Evolutionary conservation across 2,888 invertebrate species (phyloP), one percentile per base, ranked within the genome.

Genomic region (Terebella lapidaria): DNA sequence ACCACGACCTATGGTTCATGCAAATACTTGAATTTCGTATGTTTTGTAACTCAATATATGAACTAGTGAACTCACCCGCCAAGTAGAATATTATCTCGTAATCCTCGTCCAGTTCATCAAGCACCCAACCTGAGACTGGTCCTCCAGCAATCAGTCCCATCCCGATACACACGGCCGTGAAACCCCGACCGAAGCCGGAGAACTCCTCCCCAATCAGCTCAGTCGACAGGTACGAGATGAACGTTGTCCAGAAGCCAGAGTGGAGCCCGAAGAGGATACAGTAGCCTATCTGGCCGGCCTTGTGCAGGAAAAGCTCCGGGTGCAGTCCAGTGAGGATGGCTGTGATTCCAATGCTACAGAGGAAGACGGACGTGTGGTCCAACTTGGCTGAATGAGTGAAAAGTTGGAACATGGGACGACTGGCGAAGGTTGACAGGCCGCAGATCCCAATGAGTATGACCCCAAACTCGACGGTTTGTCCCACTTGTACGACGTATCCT

Each of bases 221-320:
- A 5, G 57, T 54, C 3, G 56, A 24, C 29, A 72, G 71, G 58
- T 74, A 73, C 3, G 73, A 71, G 55, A 77, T 65, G 61, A 77
- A 77, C 4, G 75, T 76, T 3, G 74, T 75, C 77, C 77, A 77
- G 65, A 72, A 78, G n/a, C 76, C 77, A 58, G 70, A 71, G 64
- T 77, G 77, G 65, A 78, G 74, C 45, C 78, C 78, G 63, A 74
- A 74, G 54, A 78, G 65, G 25, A 78, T 61, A 3, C 73, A 71
- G 62, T 74, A 78, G 20, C 74, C 74, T n/a, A 77, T 72, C 62
- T 76, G 74, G 20, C 78, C 78, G 0, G 77, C 67, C 63, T 71
- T 58, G 52, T 72, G 70, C 47, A 76, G 69, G 64, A 77, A 76
- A 58, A 78, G 62, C 53, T 74, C 61, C 1, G 74, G 74, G 29